Evolutionary conservation across 2,888 invertebrate genomes (phyloP).

Genomic region (Rambutsinella grinnellia): DNA sequence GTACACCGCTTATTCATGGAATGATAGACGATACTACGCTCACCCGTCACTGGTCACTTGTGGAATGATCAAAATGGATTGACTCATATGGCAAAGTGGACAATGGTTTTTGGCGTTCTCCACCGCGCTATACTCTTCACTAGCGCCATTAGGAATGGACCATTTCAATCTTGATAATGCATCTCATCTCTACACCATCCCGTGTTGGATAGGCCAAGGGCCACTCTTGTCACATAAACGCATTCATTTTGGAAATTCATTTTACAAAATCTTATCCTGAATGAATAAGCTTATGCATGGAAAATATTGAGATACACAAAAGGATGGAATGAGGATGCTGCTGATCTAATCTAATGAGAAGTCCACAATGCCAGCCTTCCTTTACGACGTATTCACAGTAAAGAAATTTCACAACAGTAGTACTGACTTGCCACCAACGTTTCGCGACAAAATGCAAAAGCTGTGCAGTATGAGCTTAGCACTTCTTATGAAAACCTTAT

Average conservation of each 20-base stretch:
- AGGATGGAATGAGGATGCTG: neutral
- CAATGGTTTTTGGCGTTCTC: constrained; percentile 56
- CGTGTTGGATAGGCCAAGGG: constrained; percentile 35
- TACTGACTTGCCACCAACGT: no score
- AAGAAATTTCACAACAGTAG: no score
- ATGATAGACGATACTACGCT: constrained; percentile 12
- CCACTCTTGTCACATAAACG: no score
- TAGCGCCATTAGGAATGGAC: no score
- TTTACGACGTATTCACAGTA: no score
- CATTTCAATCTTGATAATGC: no score
- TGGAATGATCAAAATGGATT: constrained; percentile 53
- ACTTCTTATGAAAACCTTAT: neutral
- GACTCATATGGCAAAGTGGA: constrained; percentile 50
- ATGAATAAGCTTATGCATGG: neutral
- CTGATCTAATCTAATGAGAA: neutral
- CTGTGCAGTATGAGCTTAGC: no score
- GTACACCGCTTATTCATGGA: neutral
- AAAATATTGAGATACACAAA: no score
- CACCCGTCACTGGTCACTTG: constrained; percentile 48
- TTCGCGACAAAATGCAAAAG: neutral
- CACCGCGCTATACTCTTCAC: neutral
- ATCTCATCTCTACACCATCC: neutral
- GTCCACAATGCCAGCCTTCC: neutral
- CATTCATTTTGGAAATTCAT: no score
- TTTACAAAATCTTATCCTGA: no score